phyloP scores from a whole-genome alignment of 2,113 vertebrate species.

The Aepyceros melampus region DNA sequence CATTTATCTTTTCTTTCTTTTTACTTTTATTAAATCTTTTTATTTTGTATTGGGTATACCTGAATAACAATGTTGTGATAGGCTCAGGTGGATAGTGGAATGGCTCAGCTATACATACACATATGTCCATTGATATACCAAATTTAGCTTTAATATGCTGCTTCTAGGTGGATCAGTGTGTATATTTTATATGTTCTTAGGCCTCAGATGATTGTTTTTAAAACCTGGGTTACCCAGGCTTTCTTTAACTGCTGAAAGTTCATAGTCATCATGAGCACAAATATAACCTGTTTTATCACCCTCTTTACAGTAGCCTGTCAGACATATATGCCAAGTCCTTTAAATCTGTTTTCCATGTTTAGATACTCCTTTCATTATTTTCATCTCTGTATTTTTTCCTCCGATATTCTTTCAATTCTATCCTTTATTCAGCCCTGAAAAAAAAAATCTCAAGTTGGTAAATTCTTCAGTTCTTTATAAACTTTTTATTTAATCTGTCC shows the following conservation, averaged over 20 bases:
- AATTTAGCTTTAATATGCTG: neutral
- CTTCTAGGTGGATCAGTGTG: neutral
- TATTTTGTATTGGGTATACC: neutral
- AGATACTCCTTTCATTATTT: neutral
- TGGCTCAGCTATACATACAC: neutral
- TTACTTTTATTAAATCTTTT: neutral
- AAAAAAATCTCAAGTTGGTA: neutral
- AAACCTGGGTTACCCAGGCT: neutral
- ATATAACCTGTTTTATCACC: neutral
- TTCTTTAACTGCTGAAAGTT: neutral
- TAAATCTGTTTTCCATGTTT: neutral
- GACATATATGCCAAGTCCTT: neutral
- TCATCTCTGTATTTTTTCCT: neutral
- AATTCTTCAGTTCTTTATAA: neutral
- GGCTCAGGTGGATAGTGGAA: neutral
- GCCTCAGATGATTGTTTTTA: neutral
- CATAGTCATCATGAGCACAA: neutral
- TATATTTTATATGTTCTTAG: neutral
- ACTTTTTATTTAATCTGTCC: neutral
- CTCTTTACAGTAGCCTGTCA: neutral
- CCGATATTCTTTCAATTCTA: neutral
- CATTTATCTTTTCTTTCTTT: neutral
- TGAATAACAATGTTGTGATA: neutral
- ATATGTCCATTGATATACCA: neutral
- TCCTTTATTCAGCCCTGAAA: neutral